Base-by-base conservation (phyloP, 2,797 vertebrate genomes). In the Pelochelys cantorii region DNA sequence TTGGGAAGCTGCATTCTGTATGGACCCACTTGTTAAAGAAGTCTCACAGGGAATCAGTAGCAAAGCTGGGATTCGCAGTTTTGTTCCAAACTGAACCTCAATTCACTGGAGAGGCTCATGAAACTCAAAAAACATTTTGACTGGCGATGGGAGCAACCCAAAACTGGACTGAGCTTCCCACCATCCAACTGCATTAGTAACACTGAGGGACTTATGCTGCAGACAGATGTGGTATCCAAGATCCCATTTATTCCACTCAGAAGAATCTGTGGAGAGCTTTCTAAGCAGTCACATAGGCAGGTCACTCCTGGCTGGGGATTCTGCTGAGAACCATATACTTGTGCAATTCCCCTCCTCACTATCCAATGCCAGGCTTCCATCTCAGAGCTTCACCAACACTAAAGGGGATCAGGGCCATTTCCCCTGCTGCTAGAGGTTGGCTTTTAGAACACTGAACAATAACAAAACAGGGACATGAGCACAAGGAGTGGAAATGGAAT, bases 401-500 rank as follows among this genome's bases (percentile, higher is more conserved):
- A 65, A 31, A 57, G 8, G n/a, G 68, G 34, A 31, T 42, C 34
- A 54, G 52, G n/a, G 42, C 74, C 56, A 53, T 23, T 7, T 18
- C 5, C 20, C 55, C 53, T 14, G 60, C 31, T 13, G 9, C 59
- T 3, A 79, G 81, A n/a, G 88, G 68, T 34, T 23, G 22, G 79
- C 27, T 81, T 90, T 14, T 62, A 84, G 13, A 90, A 12, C 53
- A 88, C 1, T 79, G n/a, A 34, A 34, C 18, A 86, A 86, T 79
- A 68, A n/a, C 10, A 92, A 89, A 79, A 85, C 62, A 27, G 78
- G 74, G 13, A 22, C 7, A 81, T 56, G 75, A 83, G 81, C 74
- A 37, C 86, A 27, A 31, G 52, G 86, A 92, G 88, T 12, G 79
- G 9, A 48, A 91, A 89, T 57, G 85, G 60, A 79, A 94, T 79